Evolutionary conservation across 2,113 vertebrate species (phyloP).

Genomic region (Pyxicephalus adspersus): DNA sequence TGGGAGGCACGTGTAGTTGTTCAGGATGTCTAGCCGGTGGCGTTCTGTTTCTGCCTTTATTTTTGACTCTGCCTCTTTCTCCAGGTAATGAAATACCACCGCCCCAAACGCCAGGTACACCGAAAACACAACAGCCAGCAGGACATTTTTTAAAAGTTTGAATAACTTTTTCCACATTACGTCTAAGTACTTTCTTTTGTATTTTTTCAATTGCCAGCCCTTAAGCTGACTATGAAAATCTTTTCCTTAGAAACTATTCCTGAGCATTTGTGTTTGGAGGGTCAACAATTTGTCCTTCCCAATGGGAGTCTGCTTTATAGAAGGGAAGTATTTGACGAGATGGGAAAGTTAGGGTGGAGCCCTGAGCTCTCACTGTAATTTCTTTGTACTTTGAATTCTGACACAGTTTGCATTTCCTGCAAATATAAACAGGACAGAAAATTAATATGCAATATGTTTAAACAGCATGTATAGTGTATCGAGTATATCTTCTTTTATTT

Average conservation of each 20-base stretch:
- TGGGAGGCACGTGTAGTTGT: constrained; percentile 61
- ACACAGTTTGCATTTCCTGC: constrained; percentile 42
- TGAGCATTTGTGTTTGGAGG: not conserved
- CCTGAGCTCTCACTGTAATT: not conserved
- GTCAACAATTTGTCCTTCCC: not conserved
- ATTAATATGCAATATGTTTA: constrained; percentile 14
- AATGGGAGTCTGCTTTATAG: not conserved
- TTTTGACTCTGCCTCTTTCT: constrained; percentile 59
- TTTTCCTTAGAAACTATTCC: constrained; percentile 24
- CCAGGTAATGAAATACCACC: constrained; percentile 66
- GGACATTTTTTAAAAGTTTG: not conserved
- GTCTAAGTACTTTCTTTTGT: not conserved
- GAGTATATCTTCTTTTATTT: not conserved
- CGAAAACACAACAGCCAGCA: constrained; percentile 56
- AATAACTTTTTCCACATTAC: not conserved
- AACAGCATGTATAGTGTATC: not conserved
- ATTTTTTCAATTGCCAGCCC: not conserved
- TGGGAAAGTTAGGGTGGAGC: constrained; percentile 13
- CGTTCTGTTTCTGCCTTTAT: constrained; percentile 61
- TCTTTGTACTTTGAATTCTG: constrained; percentile 43
- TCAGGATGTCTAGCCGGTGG: constrained; percentile 66
- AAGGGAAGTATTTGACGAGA: not conserved
- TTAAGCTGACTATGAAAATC: not conserved
- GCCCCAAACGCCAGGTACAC: constrained; percentile 66
- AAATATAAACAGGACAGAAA: constrained; percentile 10